Conservation (phyloP, 2,797 vertebrate genomes). For the Cetoscarus ocellatus region DNA sequence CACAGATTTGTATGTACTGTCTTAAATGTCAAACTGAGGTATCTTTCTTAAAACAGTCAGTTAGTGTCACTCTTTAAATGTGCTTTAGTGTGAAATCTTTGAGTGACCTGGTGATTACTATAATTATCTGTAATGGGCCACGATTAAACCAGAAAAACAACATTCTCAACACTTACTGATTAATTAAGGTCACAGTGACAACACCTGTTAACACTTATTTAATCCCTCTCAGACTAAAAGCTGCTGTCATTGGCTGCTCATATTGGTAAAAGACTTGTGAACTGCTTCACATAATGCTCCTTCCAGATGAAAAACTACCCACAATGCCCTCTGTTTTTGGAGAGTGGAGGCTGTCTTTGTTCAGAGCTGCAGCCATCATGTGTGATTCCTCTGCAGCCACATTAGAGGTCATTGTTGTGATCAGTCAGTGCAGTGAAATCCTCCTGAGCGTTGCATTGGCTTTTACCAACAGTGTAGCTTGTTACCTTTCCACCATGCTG, state of each 20-base stretch:
- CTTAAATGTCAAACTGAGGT: too few relatives aligned
- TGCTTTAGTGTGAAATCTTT: not conserved
- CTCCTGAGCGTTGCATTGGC: slow-evolving; percentile 52
- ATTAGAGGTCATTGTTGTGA: slow-evolving; percentile 29
- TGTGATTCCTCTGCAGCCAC: slow-evolving; percentile 29
- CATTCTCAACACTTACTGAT: not conserved
- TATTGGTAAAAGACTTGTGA: not conserved
- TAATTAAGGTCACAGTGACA: slow-evolving; percentile 16
- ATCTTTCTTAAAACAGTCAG: too few relatives aligned
- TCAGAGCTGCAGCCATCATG: slow-evolving; percentile 12
- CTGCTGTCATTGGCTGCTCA: slow-evolving; percentile 20
- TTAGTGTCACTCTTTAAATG: slow-evolving; percentile 4
- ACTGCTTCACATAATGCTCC: not conserved
- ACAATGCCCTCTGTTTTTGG: slow-evolving; percentile 1
- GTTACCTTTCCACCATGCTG: slow-evolving; percentile 58
- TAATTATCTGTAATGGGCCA: not conserved
- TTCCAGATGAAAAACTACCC: not conserved
- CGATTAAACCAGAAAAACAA: not conserved
- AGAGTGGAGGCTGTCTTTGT: slow-evolving; percentile 24
- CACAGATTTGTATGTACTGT: too few relatives aligned
- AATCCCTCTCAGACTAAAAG: slow-evolving; percentile 26
- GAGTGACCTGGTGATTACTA: too few relatives aligned
- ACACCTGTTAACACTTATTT: slow-evolving; percentile 50
- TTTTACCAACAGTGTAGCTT: slow-evolving; percentile 41
- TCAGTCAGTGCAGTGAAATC: slow-evolving; percentile 51